Conservation (phyloP, 1,140 invertebrate species). For the Anastrepha obliqua region DNA sequence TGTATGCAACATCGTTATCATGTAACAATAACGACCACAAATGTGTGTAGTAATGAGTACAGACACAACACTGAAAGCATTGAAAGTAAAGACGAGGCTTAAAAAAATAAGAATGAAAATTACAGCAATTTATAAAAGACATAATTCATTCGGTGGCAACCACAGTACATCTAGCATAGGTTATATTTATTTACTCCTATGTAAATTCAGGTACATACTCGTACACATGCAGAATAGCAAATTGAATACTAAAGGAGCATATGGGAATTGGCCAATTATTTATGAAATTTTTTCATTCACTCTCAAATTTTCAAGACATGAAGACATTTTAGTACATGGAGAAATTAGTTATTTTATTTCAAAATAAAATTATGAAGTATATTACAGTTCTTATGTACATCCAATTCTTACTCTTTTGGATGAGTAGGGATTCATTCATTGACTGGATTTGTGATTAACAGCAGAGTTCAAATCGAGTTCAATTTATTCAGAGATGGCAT, state of each 20-base stretch:
- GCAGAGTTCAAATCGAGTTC: too few species aligned
- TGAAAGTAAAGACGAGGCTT: neutral
- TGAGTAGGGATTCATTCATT: too few species aligned
- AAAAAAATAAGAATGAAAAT: neutral
- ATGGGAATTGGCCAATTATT: neutral
- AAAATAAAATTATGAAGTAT: too few species aligned
- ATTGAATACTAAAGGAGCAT: conserved; percentile 19
- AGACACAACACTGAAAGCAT: neutral
- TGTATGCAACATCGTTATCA: conserved; percentile 34
- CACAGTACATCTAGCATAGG: neutral
- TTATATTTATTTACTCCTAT: neutral
- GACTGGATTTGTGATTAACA: too few species aligned
- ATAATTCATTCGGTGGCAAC: conserved; percentile 10
- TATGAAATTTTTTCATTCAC: neutral
- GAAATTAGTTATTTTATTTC: too few species aligned
- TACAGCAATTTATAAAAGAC: conserved; percentile 12
- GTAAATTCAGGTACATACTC: neutral
- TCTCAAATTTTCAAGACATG: neutral
- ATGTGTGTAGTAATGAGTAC: neutral
- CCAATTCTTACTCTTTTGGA: too few species aligned
- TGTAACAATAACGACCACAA: conserved; percentile 25
- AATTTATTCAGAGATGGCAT: too few species aligned
- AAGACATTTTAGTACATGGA: too few species aligned
- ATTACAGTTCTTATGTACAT: too few species aligned
- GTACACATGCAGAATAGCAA: neutral